Percentiles rank a stretch among this genome's conserved stretches.
phyloP scores from a whole-genome alignment of 2,888 invertebrate species.

The Lamellibrachia satsuma region DNA sequence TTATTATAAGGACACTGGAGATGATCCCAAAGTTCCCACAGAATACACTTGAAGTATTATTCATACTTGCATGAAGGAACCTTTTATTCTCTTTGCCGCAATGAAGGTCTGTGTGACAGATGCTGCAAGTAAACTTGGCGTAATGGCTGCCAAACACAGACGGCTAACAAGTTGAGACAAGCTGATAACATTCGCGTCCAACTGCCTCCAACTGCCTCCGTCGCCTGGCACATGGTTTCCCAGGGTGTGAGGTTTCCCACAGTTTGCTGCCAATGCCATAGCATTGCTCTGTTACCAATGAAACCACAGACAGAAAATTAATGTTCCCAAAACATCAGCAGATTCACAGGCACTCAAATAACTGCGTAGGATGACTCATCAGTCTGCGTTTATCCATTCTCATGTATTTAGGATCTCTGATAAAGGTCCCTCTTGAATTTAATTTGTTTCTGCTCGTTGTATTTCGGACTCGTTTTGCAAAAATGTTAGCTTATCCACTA shows the following conservation, averaged over 20 bases:
- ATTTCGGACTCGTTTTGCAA: too few relatives aligned
- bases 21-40: too few relatives aligned
- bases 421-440: background rate
- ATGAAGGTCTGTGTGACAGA: background rate
- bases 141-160: background rate
- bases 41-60: background rate
- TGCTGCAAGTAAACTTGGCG: background rate
- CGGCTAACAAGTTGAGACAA: background rate
- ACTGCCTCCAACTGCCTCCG: background rate
- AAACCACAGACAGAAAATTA: background rate
- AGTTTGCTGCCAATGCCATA: background rate
- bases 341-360: constrained; percentile 12
- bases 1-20: too few relatives aligned
- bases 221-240: background rate
- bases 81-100: background rate
- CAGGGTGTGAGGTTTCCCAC: constrained; percentile 17
- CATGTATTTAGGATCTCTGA: background rate
- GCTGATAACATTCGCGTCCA: background rate
- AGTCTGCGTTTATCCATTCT: background rate
- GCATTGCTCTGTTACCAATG: background rate
- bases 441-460: too few relatives aligned
- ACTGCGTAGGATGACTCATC: background rate
- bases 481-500: too few relatives aligned
- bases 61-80: background rate
- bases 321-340: background rate